A percentile compares a stretch with the other conserved stretches of the same genome.
phyloP scores from a whole-genome alignment of 2,113 vertebrate genomes.

The Ariopsis seemanni region DNA sequence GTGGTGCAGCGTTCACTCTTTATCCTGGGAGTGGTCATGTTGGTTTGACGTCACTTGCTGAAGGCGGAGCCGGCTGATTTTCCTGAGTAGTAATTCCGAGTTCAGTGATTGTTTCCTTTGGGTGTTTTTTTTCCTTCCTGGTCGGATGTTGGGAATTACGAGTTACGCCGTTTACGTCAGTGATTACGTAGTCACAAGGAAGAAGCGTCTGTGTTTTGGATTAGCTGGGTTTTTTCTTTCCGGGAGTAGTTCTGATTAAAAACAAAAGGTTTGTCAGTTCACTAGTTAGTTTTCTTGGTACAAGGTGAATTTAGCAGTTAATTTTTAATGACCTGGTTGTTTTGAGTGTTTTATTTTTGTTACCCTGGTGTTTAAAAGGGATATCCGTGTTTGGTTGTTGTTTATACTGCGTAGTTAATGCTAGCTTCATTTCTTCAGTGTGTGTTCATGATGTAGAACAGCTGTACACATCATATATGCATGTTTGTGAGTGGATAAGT shows the following conservation, averaged over 20 bases:
- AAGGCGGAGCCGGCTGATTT: neutral
- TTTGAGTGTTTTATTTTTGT: neutral
- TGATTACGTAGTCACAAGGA: slow-evolving; percentile 15
- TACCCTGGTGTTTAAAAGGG: neutral
- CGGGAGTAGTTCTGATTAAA: neutral
- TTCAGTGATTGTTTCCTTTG: neutral
- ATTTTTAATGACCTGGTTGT: neutral
- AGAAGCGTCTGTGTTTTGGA: slow-evolving; percentile 21
- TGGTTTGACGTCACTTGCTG: neutral
- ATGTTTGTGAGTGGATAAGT: neutral
- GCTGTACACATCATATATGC: neutral
- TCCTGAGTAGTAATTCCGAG: neutral
- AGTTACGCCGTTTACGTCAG: neutral
- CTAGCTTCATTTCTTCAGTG: neutral
- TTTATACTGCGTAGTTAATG: slow-evolving; percentile 2
- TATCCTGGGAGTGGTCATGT: neutral
- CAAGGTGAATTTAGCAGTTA: neutral
- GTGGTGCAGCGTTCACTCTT: neutral
- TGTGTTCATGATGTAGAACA: neutral
- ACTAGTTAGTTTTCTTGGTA: neutral
- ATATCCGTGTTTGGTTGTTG: neutral
- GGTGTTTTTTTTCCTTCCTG: neutral
- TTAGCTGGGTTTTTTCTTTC: neutral
- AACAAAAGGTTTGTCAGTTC: slow-evolving; percentile 34
- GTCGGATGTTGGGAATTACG: neutral